These are phyloP conservation scores for Enteromius afrohamiltoni DNA, from an alignment of 2,797 vertebrate genomes.

Conservation along the genomic window DNA sequence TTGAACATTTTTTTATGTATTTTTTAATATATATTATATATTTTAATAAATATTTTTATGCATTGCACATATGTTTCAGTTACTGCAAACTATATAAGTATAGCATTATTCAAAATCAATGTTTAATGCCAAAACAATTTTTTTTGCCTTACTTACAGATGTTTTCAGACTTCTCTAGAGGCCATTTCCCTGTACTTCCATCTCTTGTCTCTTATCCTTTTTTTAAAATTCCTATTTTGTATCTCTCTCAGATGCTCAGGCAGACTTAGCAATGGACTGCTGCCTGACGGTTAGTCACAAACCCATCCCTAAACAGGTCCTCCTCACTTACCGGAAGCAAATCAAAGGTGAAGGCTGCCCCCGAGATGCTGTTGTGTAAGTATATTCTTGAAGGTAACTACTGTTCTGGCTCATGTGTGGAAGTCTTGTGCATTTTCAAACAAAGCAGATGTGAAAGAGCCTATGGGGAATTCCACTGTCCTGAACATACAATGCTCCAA, in stretches of 20 bases:
- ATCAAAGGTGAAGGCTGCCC: conserved; percentile 42
- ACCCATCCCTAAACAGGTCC: conserved; percentile 13
- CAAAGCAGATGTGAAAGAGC: background rate
- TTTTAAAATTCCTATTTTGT: background rate
- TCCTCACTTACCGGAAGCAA: conserved; percentile 50
- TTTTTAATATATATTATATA: too few species aligned
- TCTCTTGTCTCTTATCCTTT: background rate
- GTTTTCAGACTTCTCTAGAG: background rate
- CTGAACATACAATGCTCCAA: background rate
- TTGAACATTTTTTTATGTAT: too few species aligned
- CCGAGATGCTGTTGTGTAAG: conserved; percentile 59
- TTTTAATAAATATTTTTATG: too few species aligned
- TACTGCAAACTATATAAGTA: background rate
- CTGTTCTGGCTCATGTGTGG: background rate
- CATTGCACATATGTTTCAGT: background rate
- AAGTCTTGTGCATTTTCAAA: background rate
- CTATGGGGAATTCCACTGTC: background rate
- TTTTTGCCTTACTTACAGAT: background rate
- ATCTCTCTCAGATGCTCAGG: conserved; percentile 45
- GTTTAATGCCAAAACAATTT: background rate
- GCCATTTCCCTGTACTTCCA: background rate
- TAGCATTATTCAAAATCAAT: background rate
- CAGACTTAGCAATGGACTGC: conserved; percentile 60
- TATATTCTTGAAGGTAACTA: conserved; percentile 9
- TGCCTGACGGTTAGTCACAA: conserved; percentile 50